Evolutionary conservation across 2,113 vertebrate species (phyloP).

Genomic region (Leucopsar rothschildi): DNA sequence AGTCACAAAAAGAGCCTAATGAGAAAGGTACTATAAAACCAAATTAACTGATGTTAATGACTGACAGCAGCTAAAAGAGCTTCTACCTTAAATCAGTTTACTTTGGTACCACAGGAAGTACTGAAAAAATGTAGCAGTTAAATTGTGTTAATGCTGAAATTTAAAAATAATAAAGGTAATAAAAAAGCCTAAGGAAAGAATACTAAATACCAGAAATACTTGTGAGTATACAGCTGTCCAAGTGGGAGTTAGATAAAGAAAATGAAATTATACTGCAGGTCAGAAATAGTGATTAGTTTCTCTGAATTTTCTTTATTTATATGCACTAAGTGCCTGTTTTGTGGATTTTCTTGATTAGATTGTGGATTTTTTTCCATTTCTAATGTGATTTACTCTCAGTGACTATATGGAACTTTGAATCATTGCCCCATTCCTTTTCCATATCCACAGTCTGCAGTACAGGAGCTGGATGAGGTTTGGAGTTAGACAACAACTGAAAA

Average conservation of each 20-base stretch:
- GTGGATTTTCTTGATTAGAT: not conserved
- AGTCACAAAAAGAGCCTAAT: not conserved
- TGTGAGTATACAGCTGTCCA: not conserved
- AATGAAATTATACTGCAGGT: not conserved
- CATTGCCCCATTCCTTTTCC: not conserved
- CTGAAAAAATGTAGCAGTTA: not conserved
- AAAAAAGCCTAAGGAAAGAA: not conserved
- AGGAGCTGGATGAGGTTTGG: not conserved
- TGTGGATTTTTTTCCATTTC: not conserved
- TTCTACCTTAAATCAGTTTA: not conserved
- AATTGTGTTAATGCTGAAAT: not conserved
- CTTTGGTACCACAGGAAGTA: not conserved
- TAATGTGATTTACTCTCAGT: not conserved
- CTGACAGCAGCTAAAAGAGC: not conserved
- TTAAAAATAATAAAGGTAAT: not conserved
- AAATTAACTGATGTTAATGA: not conserved
- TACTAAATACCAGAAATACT: not conserved
- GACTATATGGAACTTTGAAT: not conserved
- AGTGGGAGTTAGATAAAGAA: not conserved
- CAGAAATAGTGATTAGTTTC: not conserved
- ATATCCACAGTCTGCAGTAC: accelerated
- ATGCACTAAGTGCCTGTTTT: not conserved
- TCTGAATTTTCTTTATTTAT: not conserved
- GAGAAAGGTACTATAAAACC: not conserved
- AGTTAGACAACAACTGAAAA: not conserved